phyloP scores from a whole-genome alignment of 2,113 vertebrate genomes.

The Xiphias gladius region DNA sequence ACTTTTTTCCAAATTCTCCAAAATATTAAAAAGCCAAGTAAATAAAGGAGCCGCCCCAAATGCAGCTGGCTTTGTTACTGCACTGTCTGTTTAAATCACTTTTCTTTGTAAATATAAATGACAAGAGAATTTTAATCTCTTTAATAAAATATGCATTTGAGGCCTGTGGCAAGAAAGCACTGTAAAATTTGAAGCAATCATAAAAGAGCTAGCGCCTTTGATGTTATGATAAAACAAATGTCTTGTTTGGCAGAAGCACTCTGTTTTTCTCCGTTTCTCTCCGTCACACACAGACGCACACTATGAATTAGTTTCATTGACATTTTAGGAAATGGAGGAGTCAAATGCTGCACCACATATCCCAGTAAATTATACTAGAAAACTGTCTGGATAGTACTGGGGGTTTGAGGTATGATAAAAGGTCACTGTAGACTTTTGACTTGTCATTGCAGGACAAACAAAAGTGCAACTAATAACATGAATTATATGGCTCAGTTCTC shows the following conservation, averaged over 20 bases:
- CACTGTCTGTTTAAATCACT: not conserved
- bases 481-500: not conserved
- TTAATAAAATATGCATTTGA: constrained; percentile 53
- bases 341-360: constrained; percentile 8
- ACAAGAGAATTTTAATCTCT: constrained; percentile 39
- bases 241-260: constrained; percentile 55
- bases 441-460: not conserved
- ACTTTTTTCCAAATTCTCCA: not conserved
- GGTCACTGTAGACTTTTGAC: constrained; percentile 1
- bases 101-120: constrained; percentile 42
- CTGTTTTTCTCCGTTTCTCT: constrained; percentile 42
- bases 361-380: not conserved
- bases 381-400: not conserved
- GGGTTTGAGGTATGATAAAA: constrained; percentile 18
- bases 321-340: constrained; percentile 28
- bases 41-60: not conserved
- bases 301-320: constrained; percentile 34
- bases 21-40: not conserved
- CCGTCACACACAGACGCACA: constrained; percentile 18
- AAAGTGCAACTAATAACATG: not conserved
- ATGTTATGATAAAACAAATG: constrained; percentile 75
- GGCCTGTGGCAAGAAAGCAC: constrained; percentile 41
- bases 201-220: constrained; percentile 68
- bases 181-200: constrained; percentile 60
- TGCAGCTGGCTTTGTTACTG: not conserved